Evolutionary conservation across 2,888 invertebrate genomes (phyloP).

Genomic region (Pterostichus niger): DNA sequence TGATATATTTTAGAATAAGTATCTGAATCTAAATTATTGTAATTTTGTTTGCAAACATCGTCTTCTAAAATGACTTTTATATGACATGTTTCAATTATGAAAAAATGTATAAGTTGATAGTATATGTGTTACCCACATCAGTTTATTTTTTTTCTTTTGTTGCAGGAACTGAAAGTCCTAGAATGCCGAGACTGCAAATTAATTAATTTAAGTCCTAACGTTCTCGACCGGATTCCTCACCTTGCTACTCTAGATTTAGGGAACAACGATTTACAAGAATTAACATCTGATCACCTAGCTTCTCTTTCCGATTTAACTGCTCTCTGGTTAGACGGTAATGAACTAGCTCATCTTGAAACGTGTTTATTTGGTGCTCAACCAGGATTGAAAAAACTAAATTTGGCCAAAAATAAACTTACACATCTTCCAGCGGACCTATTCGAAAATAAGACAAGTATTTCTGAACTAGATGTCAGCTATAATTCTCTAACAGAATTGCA

Average conservation of each 20-base stretch:
- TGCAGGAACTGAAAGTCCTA: conserved; percentile 84
- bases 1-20: no score
- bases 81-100: no score
- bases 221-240: conserved; percentile 85
- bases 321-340: conserved; percentile 87
- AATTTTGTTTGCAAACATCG: no score
- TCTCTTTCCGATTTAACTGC: conserved; percentile 82
- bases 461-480: conserved; percentile 86
- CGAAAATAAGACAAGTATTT: conserved; percentile 83
- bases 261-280: conserved; percentile 85
- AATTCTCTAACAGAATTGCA: conserved; percentile 85
- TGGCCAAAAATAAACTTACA: conserved; percentile 86
- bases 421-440: conserved; percentile 86
- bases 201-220: conserved; percentile 86
- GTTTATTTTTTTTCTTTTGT: not conserved
- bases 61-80: no score
- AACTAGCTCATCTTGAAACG: conserved; percentile 84
- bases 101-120: no score
- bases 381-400: conserved; percentile 79
- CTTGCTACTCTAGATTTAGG: conserved; percentile 87
- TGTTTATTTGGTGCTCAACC: conserved; percentile 81
- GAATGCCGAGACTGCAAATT: conserved; percentile 87
- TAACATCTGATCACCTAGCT: conserved; percentile 84
- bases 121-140: no score
- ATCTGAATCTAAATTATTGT: no score